phyloP scores from a whole-genome alignment of 2,113 vertebrate genomes.

The Coturnix japonica region DNA sequence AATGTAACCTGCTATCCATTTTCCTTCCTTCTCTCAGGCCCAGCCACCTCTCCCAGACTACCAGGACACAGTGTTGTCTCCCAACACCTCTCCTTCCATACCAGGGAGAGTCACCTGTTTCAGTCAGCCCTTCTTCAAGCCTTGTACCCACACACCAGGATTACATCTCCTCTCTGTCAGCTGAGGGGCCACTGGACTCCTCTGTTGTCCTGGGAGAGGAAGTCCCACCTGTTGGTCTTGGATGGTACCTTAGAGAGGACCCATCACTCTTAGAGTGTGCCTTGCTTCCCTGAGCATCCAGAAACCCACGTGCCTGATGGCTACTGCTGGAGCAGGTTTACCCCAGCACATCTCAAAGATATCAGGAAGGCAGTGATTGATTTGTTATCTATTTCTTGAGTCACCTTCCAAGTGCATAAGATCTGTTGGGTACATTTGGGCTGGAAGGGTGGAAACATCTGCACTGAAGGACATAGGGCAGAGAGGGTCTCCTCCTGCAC shows the following conservation, averaged over 20 bases:
- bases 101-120: not conserved
- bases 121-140: not conserved
- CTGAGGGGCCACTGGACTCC: not conserved
- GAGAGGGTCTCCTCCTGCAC: not conserved
- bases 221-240: not conserved
- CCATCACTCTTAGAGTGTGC: not conserved
- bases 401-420: not conserved
- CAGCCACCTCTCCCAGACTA: not conserved
- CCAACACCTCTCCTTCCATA: not conserved
- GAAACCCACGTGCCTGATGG: not conserved
- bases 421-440: no score
- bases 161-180: not conserved
- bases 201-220: not conserved
- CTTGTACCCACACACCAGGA: accelerated
- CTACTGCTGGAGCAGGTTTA: not conserved
- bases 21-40: accelerated
- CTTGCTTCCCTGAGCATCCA: not conserved
- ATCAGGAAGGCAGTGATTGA: not conserved
- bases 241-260: not conserved
- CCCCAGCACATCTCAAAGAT: not conserved
- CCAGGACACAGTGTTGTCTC: not conserved
- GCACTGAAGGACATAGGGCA: not conserved
- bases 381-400: not conserved
- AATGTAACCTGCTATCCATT: not conserved
- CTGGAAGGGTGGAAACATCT: not conserved